Percentiles rank a stretch among this genome's conserved stretches.
Evolutionary conservation across 2,113 vertebrate genomes (phyloP).

Genomic region (human (Homo sapiens)): DNA sequence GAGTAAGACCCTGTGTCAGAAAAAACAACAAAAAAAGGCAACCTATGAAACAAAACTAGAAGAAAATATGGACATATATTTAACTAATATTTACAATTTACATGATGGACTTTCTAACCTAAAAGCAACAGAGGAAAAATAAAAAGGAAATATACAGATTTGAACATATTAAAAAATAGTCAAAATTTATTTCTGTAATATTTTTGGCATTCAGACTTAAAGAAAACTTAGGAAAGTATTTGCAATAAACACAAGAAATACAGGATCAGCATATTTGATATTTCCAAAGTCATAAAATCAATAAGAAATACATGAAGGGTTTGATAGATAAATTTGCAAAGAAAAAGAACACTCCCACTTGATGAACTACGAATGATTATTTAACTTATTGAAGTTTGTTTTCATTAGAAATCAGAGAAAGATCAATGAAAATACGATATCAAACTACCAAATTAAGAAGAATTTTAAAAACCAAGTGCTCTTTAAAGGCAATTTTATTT

Average conservation of each 20-base stretch:
- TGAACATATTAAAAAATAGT: not conserved
- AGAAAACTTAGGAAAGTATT: not conserved
- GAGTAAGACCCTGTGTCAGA: not conserved
- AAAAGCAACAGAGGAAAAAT: not conserved
- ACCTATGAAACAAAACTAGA: no score
- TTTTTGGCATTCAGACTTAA: not conserved
- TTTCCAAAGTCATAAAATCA: not conserved
- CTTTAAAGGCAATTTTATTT: not conserved
- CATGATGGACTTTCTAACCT: not conserved
- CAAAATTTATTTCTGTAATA: not conserved
- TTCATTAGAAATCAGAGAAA: conserved; percentile 29
- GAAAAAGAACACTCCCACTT: not conserved
- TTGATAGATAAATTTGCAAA: conserved; percentile 13
- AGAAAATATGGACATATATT: not conserved
- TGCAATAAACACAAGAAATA: not conserved
- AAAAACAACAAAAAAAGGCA: not conserved
- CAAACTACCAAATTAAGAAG: not conserved
- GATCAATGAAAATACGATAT: conserved; percentile 13
- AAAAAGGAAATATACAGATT: not conserved
- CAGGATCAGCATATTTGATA: not conserved
- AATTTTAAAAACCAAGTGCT: not conserved
- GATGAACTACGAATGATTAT: not conserved
- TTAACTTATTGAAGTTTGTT: not conserved
- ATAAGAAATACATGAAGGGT: not conserved
- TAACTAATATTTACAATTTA: not conserved